Base-by-base conservation (phyloP, 2,888 invertebrate species). In the Trichogramma evanescens region DNA sequence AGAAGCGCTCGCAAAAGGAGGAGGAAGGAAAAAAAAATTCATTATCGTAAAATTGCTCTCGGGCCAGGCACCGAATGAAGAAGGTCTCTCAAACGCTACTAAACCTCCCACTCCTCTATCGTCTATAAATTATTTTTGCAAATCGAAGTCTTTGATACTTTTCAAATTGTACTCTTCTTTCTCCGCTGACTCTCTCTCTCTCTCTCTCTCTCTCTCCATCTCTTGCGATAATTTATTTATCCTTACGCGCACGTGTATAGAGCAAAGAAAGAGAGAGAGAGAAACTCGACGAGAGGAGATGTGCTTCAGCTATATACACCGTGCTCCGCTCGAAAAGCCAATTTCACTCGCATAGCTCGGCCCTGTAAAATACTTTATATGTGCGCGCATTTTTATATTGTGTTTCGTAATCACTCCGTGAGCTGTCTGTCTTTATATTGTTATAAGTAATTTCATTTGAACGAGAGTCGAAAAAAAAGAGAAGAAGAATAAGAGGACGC, bases 111-210 rank as follows among this genome's bases (percentile, higher is more conserved):
- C 49, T 54, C 49, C 44, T 5, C 59, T 55, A 59, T 63, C 55
- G 60, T 54, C 59, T 62, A 62, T 64, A 64, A 64, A 64, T 64
- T 64, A 64, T 62, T 59, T 60, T 62, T 62, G 64, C 61, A 64
- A 64, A 64, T 64, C 64, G 64, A 64, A 64, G 57, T 59, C 64
- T 63, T 63, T 63, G 63, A 63, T 63, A 61, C 64, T 64, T 64
- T 62, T 64, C 64, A 64, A 64, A 64, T 64, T 64, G 63, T 61
- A 63, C 63, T 58, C 59, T 61, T 54, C 38, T 38, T 43, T 40
- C 54, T 38, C 46, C 5, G 8, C 38, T 4, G 26, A n/a, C 13
- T 50, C 50, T n/a, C 51, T 48, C 50, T 38, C 54, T 41, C 26
- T 42, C 42, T 51, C 50, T 46, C 26, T 13, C 54, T 38, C 54